Base-by-base conservation (phyloP, 2,797 vertebrate genomes). In the Myiotriccus ornatus region DNA sequence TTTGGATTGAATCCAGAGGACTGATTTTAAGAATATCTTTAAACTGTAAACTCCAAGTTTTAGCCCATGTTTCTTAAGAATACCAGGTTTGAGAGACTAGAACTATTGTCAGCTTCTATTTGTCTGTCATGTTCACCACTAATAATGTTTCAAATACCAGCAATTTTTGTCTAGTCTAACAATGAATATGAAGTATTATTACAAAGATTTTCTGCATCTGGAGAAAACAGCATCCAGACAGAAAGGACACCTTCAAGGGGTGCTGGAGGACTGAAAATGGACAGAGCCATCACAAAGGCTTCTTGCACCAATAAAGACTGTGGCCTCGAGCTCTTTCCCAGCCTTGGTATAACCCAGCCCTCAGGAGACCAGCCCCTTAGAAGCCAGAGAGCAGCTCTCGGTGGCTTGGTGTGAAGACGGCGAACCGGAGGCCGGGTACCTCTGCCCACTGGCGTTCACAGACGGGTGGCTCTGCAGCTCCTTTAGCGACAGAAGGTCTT, bases 401-500 rank as follows among this genome's bases (percentile, higher is more conserved):
- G 14, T 0, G 44, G 4, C 46, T 71, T 14, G 20, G 13, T 46
- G 20, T 5, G 52, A 17, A 43, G 30, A 4, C 5, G 20, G 22
- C 0, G 3, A 7, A 10, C 43, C 0, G 63, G 32, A 13, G 4
- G 12, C 7, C 50, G 8, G 41, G 24, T 50, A 2, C 4, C 1
- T 24, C n/a, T 52, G 24, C 32, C 22, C 23, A 3, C 20, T 1
- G 39, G 24, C 49, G 1, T 4, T 5, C 2, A 4, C 34, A 8
- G 50, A 1, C 0, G 7, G 4, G 6, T 12, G 28, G 28, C 22
- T n/a, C 32, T n/a, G 64, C 35, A 10, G 24, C 2, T 12, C 16
- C n/a, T 19, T 9, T 1, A 4, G 30, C 1, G 1, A 0, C 35
- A 3, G n/a, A 34, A 23, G 6, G 2, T 10, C 16, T 32, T 24